A percentile compares a stretch with the other conserved stretches of the same genome.
Conservation (phyloP, 1,140 invertebrate genomes). For the Brachionus paranguensis region DNA sequence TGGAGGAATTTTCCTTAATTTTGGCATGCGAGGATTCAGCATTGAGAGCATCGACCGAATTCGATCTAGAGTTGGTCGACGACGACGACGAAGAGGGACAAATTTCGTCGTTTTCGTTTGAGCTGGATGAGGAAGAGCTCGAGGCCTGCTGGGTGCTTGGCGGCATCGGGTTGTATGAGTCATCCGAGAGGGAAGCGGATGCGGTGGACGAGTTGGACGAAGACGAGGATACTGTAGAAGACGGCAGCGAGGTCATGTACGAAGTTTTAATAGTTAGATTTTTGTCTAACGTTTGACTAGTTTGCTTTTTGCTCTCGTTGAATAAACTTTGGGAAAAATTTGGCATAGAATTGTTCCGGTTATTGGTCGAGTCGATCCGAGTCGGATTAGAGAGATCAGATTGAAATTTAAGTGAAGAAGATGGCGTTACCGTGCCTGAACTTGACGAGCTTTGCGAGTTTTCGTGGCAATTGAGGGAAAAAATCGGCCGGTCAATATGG, state of each 20-base stretch:
- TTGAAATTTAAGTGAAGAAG: neutral
- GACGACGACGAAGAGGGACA: neutral
- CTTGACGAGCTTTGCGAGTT: neutral
- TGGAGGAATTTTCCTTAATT: neutral
- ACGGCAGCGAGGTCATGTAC: neutral
- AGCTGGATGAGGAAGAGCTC: neutral
- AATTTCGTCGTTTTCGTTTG: constrained; percentile 2
- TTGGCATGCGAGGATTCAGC: neutral
- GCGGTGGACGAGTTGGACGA: constrained; percentile 9
- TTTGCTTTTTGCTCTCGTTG: neutral
- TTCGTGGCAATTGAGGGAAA: constrained; percentile 12
- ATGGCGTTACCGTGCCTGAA: neutral
- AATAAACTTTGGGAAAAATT: neutral
- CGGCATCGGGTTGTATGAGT: neutral
- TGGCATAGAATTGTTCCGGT: neutral
- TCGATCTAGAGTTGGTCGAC: neutral
- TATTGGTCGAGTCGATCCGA: neutral
- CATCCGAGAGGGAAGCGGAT: neutral
- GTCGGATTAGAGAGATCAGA: neutral
- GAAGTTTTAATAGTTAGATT: constrained; percentile 5
- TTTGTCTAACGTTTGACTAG: constrained; percentile 32
- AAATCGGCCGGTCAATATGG: neutral
- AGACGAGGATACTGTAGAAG: neutral
- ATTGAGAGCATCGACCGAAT: neutral
- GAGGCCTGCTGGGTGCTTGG: neutral